Base-by-base conservation (phyloP, 64 coral and sea anemone genomes). In the Exaiptasia diaphana region DNA sequence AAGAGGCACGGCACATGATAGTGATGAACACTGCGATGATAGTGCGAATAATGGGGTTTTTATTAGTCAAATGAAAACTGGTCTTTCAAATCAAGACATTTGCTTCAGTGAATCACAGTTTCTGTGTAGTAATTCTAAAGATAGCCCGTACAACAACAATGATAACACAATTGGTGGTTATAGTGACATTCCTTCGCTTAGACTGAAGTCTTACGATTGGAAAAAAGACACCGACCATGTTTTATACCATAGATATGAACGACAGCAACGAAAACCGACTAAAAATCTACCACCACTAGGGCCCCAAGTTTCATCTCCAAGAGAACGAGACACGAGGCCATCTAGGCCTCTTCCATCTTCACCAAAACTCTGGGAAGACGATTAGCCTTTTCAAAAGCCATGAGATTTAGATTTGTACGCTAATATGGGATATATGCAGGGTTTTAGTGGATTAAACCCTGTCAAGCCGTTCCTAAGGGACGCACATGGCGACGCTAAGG, bases 231-330 rank as follows among this genome's bases (percentile, higher is more conserved):
- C 72, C 62, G 48, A 39, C 13, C 41, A 73, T 57, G 24, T 36
- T 20, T 71, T 56, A n/a, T 74, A 46, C 31, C 23, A 58, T 34
- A 89, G 62, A 38, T 86, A 61, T 36, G 82, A 91, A 56, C 64
- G 82, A 35, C 75, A 58, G n/a, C 33, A 80, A 53, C 69, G 53
- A 43, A 63, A 63, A 64, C 50, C 62, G 71, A 92, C 73, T 3
- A 70, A 78, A 44, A 73, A 49, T 41, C 53, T 94, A 20, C 91
- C 91, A 27, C 91, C 91, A 4, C 64, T 89, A 14, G 86, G 80
- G 50, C 73, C 70, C 8, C 80, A 63, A 24, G 34, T 67, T 25
- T 43, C 31, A 36, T 60, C 80, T 15, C 20, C 64, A 3, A 18
- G 11, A 15, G 67, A 64, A 6, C 68, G 35, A 20, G 45, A 60